Evolutionary conservation across 2,888 invertebrate genomes (phyloP).

Genomic region (Pemphredon lugubris): DNA sequence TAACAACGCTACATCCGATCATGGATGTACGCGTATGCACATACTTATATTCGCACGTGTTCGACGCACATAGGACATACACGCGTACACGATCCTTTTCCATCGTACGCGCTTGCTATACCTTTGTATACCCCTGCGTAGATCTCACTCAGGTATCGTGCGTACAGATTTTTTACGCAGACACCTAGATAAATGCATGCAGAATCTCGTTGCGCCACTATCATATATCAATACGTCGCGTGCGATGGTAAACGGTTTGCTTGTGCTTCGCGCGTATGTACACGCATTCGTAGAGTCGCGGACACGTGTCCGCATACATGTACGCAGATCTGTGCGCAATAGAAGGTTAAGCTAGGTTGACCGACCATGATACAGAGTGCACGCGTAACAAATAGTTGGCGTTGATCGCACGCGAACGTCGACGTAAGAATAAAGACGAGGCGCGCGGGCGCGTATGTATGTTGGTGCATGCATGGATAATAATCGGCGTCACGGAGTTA

Average conservation of each 20-base stretch:
- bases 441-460: slow-evolving; percentile 18
- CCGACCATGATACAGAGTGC: slow-evolving; percentile 53
- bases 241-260: no score
- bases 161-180: no score
- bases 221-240: no score
- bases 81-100: neutral
- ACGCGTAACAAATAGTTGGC: slow-evolving; percentile 56
- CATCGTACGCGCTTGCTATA: no score
- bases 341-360: slow-evolving; percentile 51
- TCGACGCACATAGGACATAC: neutral
- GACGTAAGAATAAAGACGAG: slow-evolving; percentile 25
- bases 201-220: no score
- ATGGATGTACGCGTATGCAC: neutral
- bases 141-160: no score
- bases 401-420: slow-evolving; percentile 23
- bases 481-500: slow-evolving; percentile 59
- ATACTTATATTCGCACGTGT: neutral
- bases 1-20: slow-evolving; percentile 5
- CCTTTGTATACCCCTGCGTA: no score
- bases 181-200: no score
- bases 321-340: slow-evolving; percentile 22
- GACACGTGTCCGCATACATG: neutral
- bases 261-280: no score
- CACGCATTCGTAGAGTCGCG: no score
- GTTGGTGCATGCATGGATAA: slow-evolving; percentile 35